A percentile compares a stretch with the other conserved stretches of the same genome.
Evolutionary conservation across 1,140 invertebrate species (phyloP).

Genomic region (Coenobita brevimanus): DNA sequence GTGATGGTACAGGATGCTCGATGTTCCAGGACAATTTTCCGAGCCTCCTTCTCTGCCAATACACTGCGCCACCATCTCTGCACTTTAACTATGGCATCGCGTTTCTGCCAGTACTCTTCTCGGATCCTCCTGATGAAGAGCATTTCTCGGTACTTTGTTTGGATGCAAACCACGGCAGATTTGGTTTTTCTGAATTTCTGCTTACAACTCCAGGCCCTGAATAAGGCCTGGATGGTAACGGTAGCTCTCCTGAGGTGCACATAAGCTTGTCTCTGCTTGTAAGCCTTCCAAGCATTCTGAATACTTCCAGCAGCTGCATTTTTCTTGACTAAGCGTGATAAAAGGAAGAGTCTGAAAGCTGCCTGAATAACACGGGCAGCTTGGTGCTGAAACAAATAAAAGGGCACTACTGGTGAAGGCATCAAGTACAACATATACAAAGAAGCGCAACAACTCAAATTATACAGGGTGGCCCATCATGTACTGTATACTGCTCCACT

Average conservation of each 20-base stretch:
- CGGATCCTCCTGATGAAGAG: neutral
- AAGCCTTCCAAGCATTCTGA: constrained; percentile 53
- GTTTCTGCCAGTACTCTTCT: neutral
- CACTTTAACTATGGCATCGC: constrained; percentile 16
- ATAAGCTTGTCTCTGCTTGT: constrained; percentile 25
- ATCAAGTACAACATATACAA: too few species aligned
- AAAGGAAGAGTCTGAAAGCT: constrained; percentile 35
- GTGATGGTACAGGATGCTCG: neutral
- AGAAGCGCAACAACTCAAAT: too few species aligned
- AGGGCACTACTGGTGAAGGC: neutral
- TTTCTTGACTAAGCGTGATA: constrained; percentile 14
- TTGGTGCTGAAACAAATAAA: constrained; percentile 38
- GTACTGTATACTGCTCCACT: too few species aligned
- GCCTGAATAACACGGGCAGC: constrained; percentile 52
- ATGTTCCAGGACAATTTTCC: neutral
- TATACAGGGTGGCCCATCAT: too few species aligned
- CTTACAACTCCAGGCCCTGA: constrained; percentile 39
- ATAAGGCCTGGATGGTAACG: constrained; percentile 43
- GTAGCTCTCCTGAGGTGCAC: constrained; percentile 20
- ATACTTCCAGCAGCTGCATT: constrained; percentile 50
- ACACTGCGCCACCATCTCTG: constrained; percentile 41
- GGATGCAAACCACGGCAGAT: constrained; percentile 8
- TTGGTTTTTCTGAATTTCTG: constrained; percentile 4
- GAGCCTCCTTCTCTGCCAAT: neutral
- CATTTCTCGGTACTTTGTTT: constrained; percentile 26